phyloP scores from a whole-genome alignment of 1,140 invertebrate species.

The Conus ventricosus region DNA sequence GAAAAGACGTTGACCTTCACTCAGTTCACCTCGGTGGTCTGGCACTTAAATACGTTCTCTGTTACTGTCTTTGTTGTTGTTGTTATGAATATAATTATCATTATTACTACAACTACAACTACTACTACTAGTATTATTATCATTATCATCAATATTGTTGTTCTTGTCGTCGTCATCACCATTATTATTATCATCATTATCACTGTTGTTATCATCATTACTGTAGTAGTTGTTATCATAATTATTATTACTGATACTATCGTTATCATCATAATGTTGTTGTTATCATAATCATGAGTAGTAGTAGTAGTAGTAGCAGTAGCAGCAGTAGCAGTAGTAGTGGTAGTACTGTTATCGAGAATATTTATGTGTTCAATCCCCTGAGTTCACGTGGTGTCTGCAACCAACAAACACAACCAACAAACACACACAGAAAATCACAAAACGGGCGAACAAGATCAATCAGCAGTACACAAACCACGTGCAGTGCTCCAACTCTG shows the following conservation, averaged over 20 bases:
- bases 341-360: too few relatives aligned
- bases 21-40: not conserved
- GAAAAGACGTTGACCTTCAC: too few relatives aligned
- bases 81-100: not conserved
- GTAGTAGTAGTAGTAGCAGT: not conserved
- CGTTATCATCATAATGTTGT: not conserved
- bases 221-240: not conserved
- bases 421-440: too few relatives aligned
- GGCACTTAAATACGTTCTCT: not conserved
- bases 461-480: too few relatives aligned
- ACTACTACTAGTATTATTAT: not conserved
- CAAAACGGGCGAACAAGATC: too few relatives aligned
- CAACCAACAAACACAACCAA: too few relatives aligned
- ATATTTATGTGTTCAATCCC: too few relatives aligned
- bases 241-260: not conserved
- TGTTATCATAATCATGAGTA: not conserved
- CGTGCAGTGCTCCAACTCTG: too few relatives aligned
- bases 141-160: not conserved
- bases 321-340: too few relatives aligned
- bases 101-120: not conserved
- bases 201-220: not conserved
- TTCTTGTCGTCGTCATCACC: too few relatives aligned
- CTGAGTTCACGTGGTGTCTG: too few relatives aligned
- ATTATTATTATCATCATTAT: not conserved
- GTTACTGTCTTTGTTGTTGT: not conserved